Conservation (phyloP, 1,140 invertebrate genomes). For the Halesus radiatus region DNA sequence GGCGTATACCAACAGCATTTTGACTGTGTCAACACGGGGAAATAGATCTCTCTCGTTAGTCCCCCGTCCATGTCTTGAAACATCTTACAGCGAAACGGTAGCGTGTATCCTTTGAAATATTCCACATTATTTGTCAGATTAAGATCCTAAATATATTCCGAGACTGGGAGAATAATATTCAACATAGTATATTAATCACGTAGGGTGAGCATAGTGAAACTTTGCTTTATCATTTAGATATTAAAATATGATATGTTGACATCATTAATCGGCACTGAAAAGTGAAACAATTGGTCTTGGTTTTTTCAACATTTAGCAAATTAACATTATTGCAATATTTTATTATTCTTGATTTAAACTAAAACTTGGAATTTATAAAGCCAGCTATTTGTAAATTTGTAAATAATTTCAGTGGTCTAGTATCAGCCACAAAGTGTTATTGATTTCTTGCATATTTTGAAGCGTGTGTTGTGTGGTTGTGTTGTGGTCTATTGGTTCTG, state of each 20-base stretch:
- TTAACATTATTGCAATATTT: too few species aligned
- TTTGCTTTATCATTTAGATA: neutral
- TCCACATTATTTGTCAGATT: constrained; percentile 17
- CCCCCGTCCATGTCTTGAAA: neutral
- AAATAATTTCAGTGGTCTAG: too few species aligned
- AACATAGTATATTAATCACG: constrained; percentile 9
- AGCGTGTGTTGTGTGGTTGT: too few species aligned
- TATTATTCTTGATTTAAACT: too few species aligned
- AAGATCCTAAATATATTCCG: neutral
- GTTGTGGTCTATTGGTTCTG: neutral
- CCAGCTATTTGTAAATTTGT: too few species aligned
- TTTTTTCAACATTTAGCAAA: too few species aligned
- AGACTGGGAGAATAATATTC: neutral
- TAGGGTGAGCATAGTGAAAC: neutral
- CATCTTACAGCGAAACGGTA: neutral
- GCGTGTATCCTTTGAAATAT: neutral
- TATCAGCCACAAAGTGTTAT: too few species aligned
- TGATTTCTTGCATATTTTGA: too few species aligned
- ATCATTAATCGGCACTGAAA: too few species aligned
- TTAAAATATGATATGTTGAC: constrained; percentile 20
- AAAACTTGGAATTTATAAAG: too few species aligned
- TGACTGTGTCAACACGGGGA: neutral
- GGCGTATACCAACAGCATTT: neutral
- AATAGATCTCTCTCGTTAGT: neutral
- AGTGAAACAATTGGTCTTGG: too few species aligned